Conservation (phyloP, 1,140 invertebrate genomes). For the Eriosoma lanigerum region DNA sequence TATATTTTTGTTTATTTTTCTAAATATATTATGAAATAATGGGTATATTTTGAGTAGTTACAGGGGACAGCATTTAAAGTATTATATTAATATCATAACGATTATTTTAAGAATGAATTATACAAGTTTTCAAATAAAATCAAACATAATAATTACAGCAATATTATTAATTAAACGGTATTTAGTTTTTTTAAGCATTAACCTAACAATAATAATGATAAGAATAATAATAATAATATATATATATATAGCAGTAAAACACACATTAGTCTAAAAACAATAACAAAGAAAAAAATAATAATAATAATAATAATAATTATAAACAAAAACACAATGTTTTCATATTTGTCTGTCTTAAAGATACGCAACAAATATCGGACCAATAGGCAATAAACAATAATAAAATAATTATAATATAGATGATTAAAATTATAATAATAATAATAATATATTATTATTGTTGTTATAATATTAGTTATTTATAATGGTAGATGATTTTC, state of each 20-base stretch:
- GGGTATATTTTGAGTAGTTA: neutral
- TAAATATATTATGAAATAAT: neutral
- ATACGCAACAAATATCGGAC: conserved; percentile 25
- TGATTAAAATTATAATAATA: conserved; percentile 12
- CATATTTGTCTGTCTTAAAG: conserved; percentile 4
- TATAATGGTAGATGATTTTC: conserved; percentile 23
- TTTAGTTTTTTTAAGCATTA: conserved; percentile 13
- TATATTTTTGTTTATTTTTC: too few relatives aligned
- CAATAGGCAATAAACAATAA: conserved; percentile 42
- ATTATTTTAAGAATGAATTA: conserved; percentile 2
- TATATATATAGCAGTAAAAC: conserved; percentile 47
- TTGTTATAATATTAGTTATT: neutral
- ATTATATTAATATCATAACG: neutral
- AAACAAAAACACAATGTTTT: conserved; percentile 27
- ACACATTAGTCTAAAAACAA: conserved; percentile 51
- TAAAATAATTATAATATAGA: neutral
- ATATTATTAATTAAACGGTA: conserved; percentile 14
- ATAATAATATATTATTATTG: conserved; percentile 3
- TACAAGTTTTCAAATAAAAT: conserved; percentile 4
- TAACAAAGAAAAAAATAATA: conserved; percentile 33
- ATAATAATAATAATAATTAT: too few relatives aligned
- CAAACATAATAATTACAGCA: neutral
- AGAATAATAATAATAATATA: neutral
- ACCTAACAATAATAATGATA: conserved; percentile 30
- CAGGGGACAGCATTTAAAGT: neutral